Conservation (phyloP, 2,797 vertebrate genomes). For the Megalops cyprinoides region DNA sequence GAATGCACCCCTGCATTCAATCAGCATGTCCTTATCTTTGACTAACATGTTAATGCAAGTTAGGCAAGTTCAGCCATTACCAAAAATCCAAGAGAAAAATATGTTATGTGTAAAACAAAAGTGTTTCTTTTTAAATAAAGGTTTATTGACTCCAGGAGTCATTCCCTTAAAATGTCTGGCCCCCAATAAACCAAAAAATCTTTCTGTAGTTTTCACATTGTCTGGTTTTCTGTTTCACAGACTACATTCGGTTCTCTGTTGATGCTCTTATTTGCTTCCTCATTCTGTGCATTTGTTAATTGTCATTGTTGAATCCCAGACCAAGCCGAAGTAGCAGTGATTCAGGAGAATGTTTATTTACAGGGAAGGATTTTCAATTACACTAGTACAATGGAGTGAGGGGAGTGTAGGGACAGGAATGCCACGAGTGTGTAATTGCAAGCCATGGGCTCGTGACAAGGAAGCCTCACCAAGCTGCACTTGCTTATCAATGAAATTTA, state of each 20-base stretch:
- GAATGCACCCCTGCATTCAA: too few species aligned
- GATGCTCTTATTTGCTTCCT: background rate
- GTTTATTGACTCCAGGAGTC: too few species aligned
- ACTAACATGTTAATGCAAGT: too few species aligned
- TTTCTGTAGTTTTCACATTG: background rate
- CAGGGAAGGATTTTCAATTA: conserved; percentile 36
- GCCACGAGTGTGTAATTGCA: conserved; percentile 37
- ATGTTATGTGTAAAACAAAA: too few species aligned
- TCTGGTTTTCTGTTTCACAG: background rate
- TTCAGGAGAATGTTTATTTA: conserved; percentile 42
- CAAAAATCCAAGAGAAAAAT: too few species aligned
- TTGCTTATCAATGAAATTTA: conserved; percentile 36
- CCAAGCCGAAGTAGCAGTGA: conserved; percentile 6
- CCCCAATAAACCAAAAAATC: background rate
- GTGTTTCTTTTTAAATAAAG: too few species aligned
- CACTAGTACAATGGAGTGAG: background rate
- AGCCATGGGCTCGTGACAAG: conserved; percentile 41
- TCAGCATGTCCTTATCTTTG: too few species aligned
- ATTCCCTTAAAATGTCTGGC: background rate
- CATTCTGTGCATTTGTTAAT: background rate
- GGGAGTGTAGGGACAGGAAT: conserved; percentile 25
- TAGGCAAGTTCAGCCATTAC: too few species aligned
- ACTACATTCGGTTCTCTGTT: background rate
- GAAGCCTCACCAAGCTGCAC: conserved; percentile 5
- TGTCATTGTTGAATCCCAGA: conserved; percentile 13